A percentile compares a stretch with the other conserved stretches of the same genome.
phyloP scores from a whole-genome alignment of 1,140 invertebrate species.

The Orius insidiosus region DNA sequence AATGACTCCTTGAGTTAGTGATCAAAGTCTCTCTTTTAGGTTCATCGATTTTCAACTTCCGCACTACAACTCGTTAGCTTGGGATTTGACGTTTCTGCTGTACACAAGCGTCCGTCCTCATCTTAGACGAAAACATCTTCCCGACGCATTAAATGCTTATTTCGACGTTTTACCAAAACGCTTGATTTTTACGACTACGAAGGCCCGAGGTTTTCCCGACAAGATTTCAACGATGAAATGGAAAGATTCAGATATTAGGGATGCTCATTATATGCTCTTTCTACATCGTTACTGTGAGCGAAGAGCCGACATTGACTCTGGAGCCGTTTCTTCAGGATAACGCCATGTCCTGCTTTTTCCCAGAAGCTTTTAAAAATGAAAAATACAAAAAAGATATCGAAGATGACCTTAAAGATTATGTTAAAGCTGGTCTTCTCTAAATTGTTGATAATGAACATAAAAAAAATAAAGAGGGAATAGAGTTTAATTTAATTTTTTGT shows the following conservation, averaged over 20 bases:
- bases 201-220: neutral
- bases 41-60: constrained; percentile 11
- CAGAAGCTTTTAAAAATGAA: neutral
- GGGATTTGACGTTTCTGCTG: constrained; percentile 6
- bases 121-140: too few species aligned
- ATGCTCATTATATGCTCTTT: neutral
- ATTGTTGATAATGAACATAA: too few species aligned
- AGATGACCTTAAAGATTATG: neutral
- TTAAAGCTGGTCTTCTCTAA: too few species aligned
- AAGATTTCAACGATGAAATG: neutral
- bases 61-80: constrained; percentile 9
- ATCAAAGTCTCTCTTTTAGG: neutral
- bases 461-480: too few species aligned
- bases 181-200: too few species aligned
- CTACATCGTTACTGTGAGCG: neutral
- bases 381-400: neutral
- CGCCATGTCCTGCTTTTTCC: neutral
- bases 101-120: neutral
- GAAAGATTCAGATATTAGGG: neutral
- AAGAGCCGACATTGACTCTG: neutral
- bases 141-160: too few species aligned
- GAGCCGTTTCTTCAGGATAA: too few species aligned
- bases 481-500: too few species aligned
- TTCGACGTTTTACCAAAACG: too few species aligned
- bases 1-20: too few species aligned